Conservation (phyloP, 2,113 vertebrate genomes). For the Mesoclemmys tuberculata region DNA sequence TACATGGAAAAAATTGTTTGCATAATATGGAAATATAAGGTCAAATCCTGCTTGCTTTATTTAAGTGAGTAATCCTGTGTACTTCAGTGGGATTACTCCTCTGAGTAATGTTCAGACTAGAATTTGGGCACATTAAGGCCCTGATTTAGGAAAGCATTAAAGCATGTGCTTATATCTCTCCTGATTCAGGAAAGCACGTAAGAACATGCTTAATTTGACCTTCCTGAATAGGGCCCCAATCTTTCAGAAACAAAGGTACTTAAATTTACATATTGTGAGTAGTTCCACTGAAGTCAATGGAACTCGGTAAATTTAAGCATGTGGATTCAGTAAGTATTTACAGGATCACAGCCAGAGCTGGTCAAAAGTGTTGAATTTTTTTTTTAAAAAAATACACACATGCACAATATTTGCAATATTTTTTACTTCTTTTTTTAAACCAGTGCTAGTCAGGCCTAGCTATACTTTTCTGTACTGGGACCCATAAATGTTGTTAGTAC, state of each 20-base stretch:
- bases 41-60: not conserved
- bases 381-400: not conserved
- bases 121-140: not conserved
- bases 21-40: not conserved
- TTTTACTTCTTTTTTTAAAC: not conserved
- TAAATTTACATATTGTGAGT: not conserved
- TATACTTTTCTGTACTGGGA: not conserved
- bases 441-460: not conserved
- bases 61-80: not conserved
- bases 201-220: not conserved
- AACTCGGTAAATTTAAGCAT: not conserved
- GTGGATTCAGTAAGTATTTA: not conserved
- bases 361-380: not conserved
- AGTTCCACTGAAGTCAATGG: not conserved
- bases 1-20: not conserved
- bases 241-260: not conserved
- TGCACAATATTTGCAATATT: not conserved
- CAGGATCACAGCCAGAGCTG: not conserved
- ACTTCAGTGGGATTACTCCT: not conserved
- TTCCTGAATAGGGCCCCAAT: not conserved
- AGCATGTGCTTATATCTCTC: not conserved
- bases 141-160: not conserved
- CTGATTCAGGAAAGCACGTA: not conserved
- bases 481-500: not conserved
- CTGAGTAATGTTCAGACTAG: not conserved